phyloP scores from a whole-genome alignment of 2,888 invertebrate genomes.

The Melinaea menophilus region DNA sequence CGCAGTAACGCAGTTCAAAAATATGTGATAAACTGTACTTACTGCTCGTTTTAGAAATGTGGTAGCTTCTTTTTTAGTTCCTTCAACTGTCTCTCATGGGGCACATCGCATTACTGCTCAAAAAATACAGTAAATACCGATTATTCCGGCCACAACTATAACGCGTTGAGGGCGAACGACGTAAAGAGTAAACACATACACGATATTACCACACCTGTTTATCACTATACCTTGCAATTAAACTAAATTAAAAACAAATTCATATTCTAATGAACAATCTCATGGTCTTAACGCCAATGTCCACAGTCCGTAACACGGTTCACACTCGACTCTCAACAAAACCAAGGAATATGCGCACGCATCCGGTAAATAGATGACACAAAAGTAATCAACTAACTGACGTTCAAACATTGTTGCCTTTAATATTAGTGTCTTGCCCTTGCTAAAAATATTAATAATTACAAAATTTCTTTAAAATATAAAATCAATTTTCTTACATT shows the following conservation, averaged over 20 bases:
- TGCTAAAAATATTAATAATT: neutral
- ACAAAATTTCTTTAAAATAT: neutral
- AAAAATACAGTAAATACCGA: constrained; percentile 48
- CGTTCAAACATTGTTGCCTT: constrained; percentile 31
- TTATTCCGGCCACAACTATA: constrained; percentile 45
- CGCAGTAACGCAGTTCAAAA: constrained; percentile 10
- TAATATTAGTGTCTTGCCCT: neutral
- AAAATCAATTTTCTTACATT: too few relatives aligned
- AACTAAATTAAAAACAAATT: constrained; percentile 33
- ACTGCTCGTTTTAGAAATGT: constrained; percentile 28
- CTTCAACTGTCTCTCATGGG: constrained; percentile 50
- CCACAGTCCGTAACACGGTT: constrained; percentile 32
- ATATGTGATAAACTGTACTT: constrained; percentile 28
- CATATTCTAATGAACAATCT: constrained; percentile 35
- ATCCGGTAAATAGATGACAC: constrained; percentile 34
- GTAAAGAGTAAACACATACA: constrained; percentile 31
- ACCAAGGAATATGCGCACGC: constrained; percentile 47
- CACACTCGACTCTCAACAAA: constrained; percentile 36
- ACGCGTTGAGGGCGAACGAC: constrained; percentile 33
- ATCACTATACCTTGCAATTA: constrained; percentile 37
- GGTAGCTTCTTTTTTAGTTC: constrained; percentile 45
- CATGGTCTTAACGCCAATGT: constrained; percentile 37
- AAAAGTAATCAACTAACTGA: constrained; percentile 24
- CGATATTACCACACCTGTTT: constrained; percentile 35
- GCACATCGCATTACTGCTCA: constrained; percentile 49